Evolutionary conservation across 37 sponge, comb jelly and placozoan species (phyloP).

Genomic region (Trichoplax adhaerens): DNA sequence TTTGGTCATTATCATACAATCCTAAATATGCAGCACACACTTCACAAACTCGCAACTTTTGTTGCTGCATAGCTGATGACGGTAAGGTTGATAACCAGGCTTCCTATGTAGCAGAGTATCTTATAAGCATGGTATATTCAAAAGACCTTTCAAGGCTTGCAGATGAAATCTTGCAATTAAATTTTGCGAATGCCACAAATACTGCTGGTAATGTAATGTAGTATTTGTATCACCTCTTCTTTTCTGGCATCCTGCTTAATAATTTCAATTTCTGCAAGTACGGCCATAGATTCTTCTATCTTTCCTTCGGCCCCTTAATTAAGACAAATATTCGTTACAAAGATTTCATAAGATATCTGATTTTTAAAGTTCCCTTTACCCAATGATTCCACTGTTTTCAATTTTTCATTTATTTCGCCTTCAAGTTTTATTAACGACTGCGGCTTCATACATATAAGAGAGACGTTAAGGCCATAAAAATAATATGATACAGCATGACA

Average conservation of each 20-base stretch:
- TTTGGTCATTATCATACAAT: constrained; percentile 87
- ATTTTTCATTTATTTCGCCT: too few relatives aligned
- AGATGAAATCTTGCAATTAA: not conserved
- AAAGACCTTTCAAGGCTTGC: constrained; percentile 3
- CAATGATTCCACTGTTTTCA: too few relatives aligned
- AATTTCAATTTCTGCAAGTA: constrained; percentile 75
- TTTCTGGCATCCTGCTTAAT: constrained; percentile 65
- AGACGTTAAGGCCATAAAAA: too few relatives aligned
- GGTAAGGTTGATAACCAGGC: constrained; percentile 69
- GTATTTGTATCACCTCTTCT: constrained; percentile 31
- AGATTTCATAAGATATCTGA: too few relatives aligned
- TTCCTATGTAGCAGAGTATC: constrained; percentile 28
- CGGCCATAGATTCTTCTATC: constrained; percentile 77
- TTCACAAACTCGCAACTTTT: constrained; percentile 97
- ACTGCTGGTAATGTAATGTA: constrained; percentile 1
- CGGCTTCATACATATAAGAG: too few relatives aligned
- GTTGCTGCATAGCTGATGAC: constrained; percentile 74
- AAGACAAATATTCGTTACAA: too few relatives aligned
- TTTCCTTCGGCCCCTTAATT: constrained; percentile 65
- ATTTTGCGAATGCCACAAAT: not conserved
- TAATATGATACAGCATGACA: too few relatives aligned
- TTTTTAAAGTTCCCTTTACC: too few relatives aligned
- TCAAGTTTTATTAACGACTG: too few relatives aligned
- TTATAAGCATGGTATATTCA: not conserved
- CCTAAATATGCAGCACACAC: constrained; percentile 99